Base-by-base conservation (phyloP, 2,888 invertebrate species). In the Cremastobaeus sp. region DNA sequence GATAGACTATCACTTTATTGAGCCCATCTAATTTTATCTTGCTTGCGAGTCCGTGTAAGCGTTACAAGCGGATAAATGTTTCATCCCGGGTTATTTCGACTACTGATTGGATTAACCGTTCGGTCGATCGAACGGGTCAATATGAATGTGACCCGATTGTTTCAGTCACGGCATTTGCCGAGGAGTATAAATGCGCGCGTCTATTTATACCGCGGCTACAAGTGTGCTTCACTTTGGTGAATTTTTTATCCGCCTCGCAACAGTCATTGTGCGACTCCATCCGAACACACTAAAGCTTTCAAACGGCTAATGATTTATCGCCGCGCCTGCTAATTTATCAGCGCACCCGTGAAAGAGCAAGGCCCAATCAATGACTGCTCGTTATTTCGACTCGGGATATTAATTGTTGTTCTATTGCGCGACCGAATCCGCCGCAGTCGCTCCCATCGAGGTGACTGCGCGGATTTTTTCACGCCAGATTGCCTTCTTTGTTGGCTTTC, bases 261-360 rank as follows among this genome's bases (percentile, higher is more conserved):
- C 43, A 17, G 25, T 43, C 18, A 52, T 41, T 43, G 32, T 32
- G 48, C 39, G 25, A 15, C 18, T 34, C 28, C 15, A 45, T 35
- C 11, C 18, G 12, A 55, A 65, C 55, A 57, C 25, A 41, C 32
- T 34, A 57, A 57, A 57, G 57, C 57, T 66, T 47, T 57, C 66
- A 50, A 41, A 32, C 18, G 12, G 11, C 32, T 57, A 57, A 57
- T 66, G 57, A 57, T 57, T 50, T 66, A 66, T 66, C 39, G 65
- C 17, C 39, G 17, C 39, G 39, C 47, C 45, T 39, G 20, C 32
- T 57, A 66, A 66, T 66, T 57, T 57, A 57, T 66, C 50, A 66
- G 37, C 12, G 52, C 52, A 20, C 3, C 34, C 6, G 17, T 32
- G 15, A 34, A 21, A 20, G 20, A 32, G 15, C 25, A 47, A n/a